Evolutionary conservation across 1,140 invertebrate genomes (phyloP).

Genomic region (Delia radicum): DNA sequence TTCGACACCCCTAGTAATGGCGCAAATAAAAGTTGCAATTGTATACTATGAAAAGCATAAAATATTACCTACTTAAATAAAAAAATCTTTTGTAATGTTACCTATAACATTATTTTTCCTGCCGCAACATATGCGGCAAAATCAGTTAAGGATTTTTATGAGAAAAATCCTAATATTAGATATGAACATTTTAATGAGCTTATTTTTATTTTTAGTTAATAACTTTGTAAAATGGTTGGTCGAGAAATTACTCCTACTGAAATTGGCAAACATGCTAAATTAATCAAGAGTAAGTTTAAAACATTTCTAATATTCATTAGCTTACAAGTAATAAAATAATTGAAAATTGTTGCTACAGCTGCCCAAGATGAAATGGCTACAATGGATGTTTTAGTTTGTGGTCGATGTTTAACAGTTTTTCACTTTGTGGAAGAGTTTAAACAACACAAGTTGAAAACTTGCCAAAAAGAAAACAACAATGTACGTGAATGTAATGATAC

Average conservation of each 20-base stretch:
- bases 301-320: neutral
- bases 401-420: conserved; percentile 74
- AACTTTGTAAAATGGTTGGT: conserved; percentile 41
- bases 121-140: too few species aligned
- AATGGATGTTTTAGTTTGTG: conserved; percentile 77
- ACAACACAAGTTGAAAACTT: conserved; percentile 69
- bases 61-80: too few species aligned
- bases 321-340: neutral
- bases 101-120: too few species aligned
- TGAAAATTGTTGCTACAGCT: conserved; percentile 49
- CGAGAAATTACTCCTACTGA: conserved; percentile 63
- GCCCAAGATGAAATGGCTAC: conserved; percentile 73
- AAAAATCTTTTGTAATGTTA: too few species aligned
- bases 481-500: conserved; percentile 65
- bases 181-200: too few species aligned
- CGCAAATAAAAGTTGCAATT: too few species aligned
- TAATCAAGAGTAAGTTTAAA: conserved; percentile 63
- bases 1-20: too few species aligned
- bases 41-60: too few species aligned
- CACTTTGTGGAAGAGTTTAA: conserved; percentile 77
- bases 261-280: conserved; percentile 66
- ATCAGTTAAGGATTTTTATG: too few species aligned
- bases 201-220: neutral
- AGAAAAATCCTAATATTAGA: too few species aligned
- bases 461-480: conserved; percentile 61